Percentiles rank a stretch among this genome's conserved stretches.
Evolutionary conservation across 2,113 vertebrate species (phyloP).

Genomic region (Ictidomys tridecemlineatus): DNA sequence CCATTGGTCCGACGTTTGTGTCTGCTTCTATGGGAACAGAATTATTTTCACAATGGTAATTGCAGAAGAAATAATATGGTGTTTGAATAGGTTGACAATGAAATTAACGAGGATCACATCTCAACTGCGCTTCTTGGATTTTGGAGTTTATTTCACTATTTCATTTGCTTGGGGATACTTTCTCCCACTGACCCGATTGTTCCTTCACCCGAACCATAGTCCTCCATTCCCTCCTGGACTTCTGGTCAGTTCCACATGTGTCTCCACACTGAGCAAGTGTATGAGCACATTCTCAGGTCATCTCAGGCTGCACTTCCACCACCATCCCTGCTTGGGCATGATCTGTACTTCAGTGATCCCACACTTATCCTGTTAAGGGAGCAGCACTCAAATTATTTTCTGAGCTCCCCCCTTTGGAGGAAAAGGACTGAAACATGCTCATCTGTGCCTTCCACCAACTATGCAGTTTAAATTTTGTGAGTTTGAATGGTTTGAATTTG

Average conservation of each 20-base stretch:
- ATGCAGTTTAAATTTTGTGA: background rate
- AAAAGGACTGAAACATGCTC: too few species aligned
- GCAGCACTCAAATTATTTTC: fast-evolving
- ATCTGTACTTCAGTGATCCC: background rate
- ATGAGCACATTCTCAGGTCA: background rate
- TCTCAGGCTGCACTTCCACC: too few species aligned
- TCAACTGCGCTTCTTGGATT: background rate
- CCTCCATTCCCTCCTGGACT: too few species aligned
- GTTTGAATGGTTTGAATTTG: background rate
- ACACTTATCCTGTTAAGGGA: background rate
- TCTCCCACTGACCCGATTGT: background rate
- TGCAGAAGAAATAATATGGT: background rate
- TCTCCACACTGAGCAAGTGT: background rate
- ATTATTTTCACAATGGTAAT: background rate
- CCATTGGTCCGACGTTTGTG: background rate
- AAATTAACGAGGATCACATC: background rate
- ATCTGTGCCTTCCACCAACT: background rate
- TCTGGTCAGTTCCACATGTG: too few species aligned
- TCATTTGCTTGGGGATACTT: background rate
- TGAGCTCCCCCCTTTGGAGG: too few species aligned
- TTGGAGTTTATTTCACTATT: background rate
- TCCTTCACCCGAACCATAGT: too few species aligned
- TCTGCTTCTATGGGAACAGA: background rate
- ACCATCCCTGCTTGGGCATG: background rate
- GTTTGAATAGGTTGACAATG: too few species aligned